Evolutionary conservation across 2,797 vertebrate genomes (phyloP).

Genomic region (Clarias pachynema): DNA sequence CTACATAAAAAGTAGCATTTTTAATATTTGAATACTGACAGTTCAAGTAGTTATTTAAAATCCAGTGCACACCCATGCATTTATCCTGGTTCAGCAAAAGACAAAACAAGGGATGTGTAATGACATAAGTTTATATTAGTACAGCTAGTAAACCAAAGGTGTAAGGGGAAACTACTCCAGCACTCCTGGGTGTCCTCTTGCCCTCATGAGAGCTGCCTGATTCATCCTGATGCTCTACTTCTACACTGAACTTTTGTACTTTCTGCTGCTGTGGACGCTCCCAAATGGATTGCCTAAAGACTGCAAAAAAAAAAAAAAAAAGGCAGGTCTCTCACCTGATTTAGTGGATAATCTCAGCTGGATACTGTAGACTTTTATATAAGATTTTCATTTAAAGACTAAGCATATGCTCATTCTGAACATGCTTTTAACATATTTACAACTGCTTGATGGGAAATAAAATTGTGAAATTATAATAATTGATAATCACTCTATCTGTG

Average conservation of each 20-base stretch:
- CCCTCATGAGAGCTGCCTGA: background rate
- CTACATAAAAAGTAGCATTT: background rate
- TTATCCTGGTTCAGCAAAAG: too few species aligned
- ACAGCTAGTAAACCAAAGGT: constrained; percentile 3
- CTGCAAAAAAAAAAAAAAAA: background rate
- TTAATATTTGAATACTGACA: background rate
- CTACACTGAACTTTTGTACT: background rate
- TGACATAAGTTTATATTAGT: background rate
- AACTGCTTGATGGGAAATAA: background rate
- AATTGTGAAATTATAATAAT: too few species aligned
- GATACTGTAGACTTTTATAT: background rate
- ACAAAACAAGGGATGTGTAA: background rate
- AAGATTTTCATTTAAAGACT: background rate
- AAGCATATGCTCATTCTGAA: background rate
- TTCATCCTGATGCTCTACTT: constrained; percentile 16
- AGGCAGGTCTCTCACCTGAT: background rate
- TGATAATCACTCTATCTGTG: background rate
- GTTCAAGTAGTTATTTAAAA: background rate
- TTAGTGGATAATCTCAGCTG: background rate
- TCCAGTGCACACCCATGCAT: background rate
- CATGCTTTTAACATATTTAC: background rate
- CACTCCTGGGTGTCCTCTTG: background rate
- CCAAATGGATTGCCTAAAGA: background rate
- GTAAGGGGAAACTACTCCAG: background rate
- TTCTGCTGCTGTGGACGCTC: background rate